phyloP scores from a whole-genome alignment of 2,888 invertebrate species.

The Iphiclides podalirius region DNA sequence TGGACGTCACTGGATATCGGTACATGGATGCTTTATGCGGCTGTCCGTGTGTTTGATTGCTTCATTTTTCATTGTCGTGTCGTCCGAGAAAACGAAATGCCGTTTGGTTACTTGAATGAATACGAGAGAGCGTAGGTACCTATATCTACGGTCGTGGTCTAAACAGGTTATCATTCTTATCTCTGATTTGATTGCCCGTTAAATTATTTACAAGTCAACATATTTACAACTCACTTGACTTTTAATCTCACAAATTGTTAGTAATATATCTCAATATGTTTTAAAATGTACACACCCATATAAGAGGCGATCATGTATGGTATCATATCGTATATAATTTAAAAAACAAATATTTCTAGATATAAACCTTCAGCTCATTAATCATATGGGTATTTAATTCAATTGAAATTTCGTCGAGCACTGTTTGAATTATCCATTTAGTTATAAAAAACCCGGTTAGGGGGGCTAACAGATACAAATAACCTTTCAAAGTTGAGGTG shows the following conservation, averaged over 20 bases:
- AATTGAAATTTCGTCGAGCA: too few relatives aligned
- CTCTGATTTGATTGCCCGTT: background rate
- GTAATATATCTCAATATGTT: too few relatives aligned
- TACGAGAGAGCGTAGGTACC: background rate
- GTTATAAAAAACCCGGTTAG: too few relatives aligned
- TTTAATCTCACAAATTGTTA: too few relatives aligned
- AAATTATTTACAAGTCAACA: background rate
- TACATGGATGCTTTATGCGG: constrained; percentile 13
- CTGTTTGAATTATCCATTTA: too few relatives aligned
- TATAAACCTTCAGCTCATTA: too few relatives aligned
- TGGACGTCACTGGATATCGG: constrained; percentile 1
- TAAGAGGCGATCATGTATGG: too few relatives aligned
- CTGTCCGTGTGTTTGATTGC: constrained; percentile 4
- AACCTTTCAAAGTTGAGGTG: background rate
- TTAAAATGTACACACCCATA: too few relatives aligned
- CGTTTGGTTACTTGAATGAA: background rate
- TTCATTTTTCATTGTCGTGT: constrained; percentile 4
- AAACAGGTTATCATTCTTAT: background rate
- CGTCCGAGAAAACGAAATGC: background rate
- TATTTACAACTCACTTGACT: background rate
- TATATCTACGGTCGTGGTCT: background rate
- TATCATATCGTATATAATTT: too few relatives aligned
- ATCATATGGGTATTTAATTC: too few relatives aligned
- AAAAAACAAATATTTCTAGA: too few relatives aligned
- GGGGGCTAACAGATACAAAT: background rate